phyloP scores from a whole-genome alignment of 2,888 invertebrate species.

The Scaptomyza reducta region DNA sequence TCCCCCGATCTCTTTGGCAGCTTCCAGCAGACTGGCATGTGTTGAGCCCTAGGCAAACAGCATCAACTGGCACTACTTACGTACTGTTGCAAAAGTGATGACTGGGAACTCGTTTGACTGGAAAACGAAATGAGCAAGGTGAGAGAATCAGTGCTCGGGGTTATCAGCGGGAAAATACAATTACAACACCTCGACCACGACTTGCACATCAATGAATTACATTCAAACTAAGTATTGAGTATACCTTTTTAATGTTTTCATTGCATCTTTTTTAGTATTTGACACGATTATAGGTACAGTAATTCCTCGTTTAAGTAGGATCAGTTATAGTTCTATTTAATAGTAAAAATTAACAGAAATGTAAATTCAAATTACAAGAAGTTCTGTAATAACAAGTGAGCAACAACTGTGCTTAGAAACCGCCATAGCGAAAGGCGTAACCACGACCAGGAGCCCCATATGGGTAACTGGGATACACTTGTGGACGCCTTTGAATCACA shows the following conservation, averaged over 20 bases:
- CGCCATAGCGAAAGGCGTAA: conserved; percentile 48
- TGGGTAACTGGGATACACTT: conserved; percentile 24
- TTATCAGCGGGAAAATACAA: conserved; percentile 42
- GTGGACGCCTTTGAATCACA: conserved; percentile 41
- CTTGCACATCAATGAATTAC: conserved; percentile 22
- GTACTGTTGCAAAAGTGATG: neutral
- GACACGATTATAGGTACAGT: conserved; percentile 10
- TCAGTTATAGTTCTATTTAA: no score
- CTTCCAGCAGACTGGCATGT: conserved; percentile 22
- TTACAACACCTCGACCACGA: conserved; percentile 12
- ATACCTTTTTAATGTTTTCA: neutral
- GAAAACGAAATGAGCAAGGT: conserved; percentile 30
- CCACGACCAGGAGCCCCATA: conserved; percentile 37
- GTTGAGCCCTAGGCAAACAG: no score
- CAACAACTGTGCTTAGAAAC: conserved; percentile 15
- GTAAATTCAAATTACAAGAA: no score
- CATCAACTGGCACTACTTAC: neutral
- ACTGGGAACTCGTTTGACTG: conserved; percentile 40
- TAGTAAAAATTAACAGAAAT: neutral
- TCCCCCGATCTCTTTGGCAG: conserved; percentile 17
- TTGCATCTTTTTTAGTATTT: conserved; percentile 21
- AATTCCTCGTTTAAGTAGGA: no score
- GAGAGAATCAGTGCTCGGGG: conserved; percentile 32
- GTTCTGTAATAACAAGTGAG: neutral
- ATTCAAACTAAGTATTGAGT: neutral